These are phyloP conservation scores for Abramis brama DNA, from an alignment of 2,113 vertebrate species.

Conservation along the genomic window DNA sequence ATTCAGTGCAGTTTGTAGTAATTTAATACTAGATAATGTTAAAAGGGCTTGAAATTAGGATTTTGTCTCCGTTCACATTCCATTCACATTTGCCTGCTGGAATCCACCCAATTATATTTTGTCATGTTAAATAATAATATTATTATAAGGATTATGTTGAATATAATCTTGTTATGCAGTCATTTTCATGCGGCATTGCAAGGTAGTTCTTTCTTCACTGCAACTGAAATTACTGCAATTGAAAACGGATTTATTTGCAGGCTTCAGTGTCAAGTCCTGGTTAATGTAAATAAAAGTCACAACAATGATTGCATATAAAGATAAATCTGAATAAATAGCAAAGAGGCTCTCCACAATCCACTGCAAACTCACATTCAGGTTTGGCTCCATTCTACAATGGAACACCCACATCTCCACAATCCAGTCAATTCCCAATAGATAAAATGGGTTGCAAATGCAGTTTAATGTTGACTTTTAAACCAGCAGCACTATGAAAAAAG, in stretches of 20 bases:
- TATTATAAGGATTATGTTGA: background rate
- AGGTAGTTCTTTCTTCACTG: background rate
- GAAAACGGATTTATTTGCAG: background rate
- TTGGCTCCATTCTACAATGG: background rate
- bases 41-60: background rate
- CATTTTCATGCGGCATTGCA: background rate
- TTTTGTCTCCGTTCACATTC: background rate
- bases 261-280: background rate
- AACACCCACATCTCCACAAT: constrained; percentile 15
- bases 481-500: background rate
- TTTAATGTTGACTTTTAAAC: constrained; percentile 2
- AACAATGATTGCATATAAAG: background rate
- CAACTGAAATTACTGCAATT: background rate
- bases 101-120: background rate
- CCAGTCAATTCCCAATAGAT: background rate
- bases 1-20: background rate
- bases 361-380: background rate
- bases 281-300: constrained; percentile 15
- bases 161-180: background rate
- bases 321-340: background rate
- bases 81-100: background rate
- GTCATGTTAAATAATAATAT: background rate
- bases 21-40: background rate
- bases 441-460: background rate
- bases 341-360: background rate